Percentiles rank a stretch among this genome's conserved stretches.
phyloP scores from a whole-genome alignment of 2,113 vertebrate genomes.

The Myxocyprinus asiaticus region DNA sequence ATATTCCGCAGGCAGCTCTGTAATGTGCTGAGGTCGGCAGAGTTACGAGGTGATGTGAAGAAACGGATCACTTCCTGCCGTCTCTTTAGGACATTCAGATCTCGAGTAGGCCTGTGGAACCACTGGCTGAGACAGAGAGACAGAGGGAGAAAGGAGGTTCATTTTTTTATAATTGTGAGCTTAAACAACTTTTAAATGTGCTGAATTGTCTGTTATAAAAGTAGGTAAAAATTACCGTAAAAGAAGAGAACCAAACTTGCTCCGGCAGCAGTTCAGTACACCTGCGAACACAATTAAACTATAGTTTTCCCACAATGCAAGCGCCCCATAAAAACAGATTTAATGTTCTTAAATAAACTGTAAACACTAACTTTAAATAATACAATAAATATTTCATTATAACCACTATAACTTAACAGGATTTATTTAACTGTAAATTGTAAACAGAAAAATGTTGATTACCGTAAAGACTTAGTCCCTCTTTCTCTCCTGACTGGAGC shows the following conservation, averaged over 20 bases:
- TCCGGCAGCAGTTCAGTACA: conserved; percentile 73
- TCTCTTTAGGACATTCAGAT: conserved; percentile 80
- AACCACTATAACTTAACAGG: too few relatives aligned
- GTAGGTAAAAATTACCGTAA: conserved; percentile 65
- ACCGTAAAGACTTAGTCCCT: conserved; percentile 96
- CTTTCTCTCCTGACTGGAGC: conserved; percentile 88
- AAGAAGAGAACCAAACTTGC: conserved; percentile 74
- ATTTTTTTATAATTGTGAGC: not conserved
- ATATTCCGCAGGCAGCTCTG: conserved; percentile 87
- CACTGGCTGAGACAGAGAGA: conserved; percentile 74
- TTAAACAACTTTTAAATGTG: not conserved
- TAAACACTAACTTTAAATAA: too few relatives aligned
- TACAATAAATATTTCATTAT: too few relatives aligned
- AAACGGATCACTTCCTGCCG: conserved; percentile 92
- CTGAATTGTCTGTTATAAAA: not conserved
- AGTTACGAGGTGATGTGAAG: conserved; percentile 85
- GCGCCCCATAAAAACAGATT: too few relatives aligned
- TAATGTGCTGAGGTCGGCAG: conserved; percentile 80
- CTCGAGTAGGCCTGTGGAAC: conserved; percentile 87
- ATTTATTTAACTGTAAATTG: too few relatives aligned
- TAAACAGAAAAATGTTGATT: conserved; percentile 18
- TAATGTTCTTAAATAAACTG: too few relatives aligned
- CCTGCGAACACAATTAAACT: conserved; percentile 54
- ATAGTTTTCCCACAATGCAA: not conserved
- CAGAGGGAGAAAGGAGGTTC: not conserved